Base-by-base conservation (phyloP, 2,113 vertebrate genomes). In the Chloebia gouldiae region DNA sequence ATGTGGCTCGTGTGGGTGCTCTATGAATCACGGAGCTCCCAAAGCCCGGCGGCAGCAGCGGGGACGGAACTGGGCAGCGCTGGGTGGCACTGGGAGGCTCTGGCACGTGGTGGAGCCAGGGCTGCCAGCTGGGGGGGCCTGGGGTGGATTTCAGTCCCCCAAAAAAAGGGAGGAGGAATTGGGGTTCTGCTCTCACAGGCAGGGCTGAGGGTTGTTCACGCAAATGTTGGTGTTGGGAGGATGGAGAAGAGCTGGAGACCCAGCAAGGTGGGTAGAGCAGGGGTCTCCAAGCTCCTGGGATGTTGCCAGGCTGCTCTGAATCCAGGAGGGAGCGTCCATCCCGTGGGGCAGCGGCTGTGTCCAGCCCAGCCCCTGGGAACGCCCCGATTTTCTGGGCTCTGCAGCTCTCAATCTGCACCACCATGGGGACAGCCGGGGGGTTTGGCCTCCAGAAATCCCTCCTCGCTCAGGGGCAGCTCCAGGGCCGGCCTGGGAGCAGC, bases 131-230 rank as follows among this genome's bases (percentile, higher is more conserved):
- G n/a, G 14, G 21, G 12, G 23, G 40, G 1, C 5, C 44, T n/a
- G 75, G 44, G 33, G 39, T 3, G 5, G 14, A 1, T 85, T 86
- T 37, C n/a, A 22, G 9, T 27, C 75, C 16, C 30, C 40, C 40
- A 40, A 40, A 40, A 1, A 17, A 80, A 25, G 10, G 0, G 27
- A 27, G 33, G 45, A 37, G 42, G 21, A 1, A 0, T 9, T n/a
- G 1, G 60, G 57, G 51, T 3, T 57, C 5, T 6, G 37, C 30
- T 16, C 1, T 25, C 30, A 1, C 6, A 0, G 59, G 39, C 11
- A 17, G 49, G 82, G 37, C 40, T 42, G 61, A 17, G 63, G 13
- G 68, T 15, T 21, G 2, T 7, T 9, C 7, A 5, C 9, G 10
- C 13, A 6, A 15, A n/a, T 11, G 2, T 1, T 0, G 13, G 15